Base-by-base conservation (phyloP, 2,797 vertebrate species). In the Sciurus vulgaris region DNA sequence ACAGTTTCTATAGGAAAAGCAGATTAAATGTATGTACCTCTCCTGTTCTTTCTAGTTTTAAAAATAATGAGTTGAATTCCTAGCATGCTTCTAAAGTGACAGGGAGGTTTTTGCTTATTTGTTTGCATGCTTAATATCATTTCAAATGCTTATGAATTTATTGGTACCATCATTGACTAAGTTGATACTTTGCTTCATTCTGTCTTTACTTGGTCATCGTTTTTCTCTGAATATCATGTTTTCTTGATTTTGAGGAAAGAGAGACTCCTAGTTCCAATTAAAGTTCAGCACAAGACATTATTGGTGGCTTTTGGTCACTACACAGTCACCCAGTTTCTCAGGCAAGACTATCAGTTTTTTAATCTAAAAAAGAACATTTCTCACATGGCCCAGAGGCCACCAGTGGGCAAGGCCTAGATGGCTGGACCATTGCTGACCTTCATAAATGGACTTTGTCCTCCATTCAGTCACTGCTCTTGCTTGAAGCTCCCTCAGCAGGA, bases 1-100 rank as follows among this genome's bases (percentile, higher is more conserved):
- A 35, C 44, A 73, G 69, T 86, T 74, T 96, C n/a, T 95, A 35
- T 90, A 54, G 70, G 73, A 69, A 89, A 83, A 78, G 10, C 44
- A 38, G 61, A 33, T 47, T 47, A 83, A 84, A 83, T 24, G 30
- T 47, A 28, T 77, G 13, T 13, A n/a, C 67, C 38, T 73, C 35
- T 17, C 54, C 24, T 81, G 17, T 33, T 83, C 35, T 33, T 44
- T 89, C 33, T 20, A 38, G 86, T 83, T 89, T 83, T 69, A 30
- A 35, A 65, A 88, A 12, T 67, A 47, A 47, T 78, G 86, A 78
- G 30, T 85, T 94, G 88, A 76, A 81, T 82, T 56, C 24, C 38
- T 41, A 5, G 44, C 12, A 5, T 79, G 84, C 51, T 74, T 10
- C 49, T 87, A 65, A 90, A 63, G 47, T 49, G 38, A 76, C 12